Evolutionary conservation across 2,888 invertebrate genomes (phyloP), one percentile per base, ranked within the genome.

Genomic region (Adineta ricciae): DNA sequence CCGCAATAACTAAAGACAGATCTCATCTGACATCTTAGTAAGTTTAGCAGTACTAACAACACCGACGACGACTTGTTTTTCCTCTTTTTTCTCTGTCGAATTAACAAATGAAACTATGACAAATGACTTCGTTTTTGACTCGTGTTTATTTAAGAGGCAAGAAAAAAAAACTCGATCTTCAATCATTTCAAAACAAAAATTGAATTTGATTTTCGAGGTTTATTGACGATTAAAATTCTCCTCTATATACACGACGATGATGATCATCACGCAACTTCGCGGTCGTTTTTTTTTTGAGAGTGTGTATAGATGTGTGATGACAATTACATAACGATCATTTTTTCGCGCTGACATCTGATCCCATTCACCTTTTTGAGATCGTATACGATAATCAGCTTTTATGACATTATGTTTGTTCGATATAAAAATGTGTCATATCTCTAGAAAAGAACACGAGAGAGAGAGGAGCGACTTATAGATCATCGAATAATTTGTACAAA

Each of bases 331-430:
- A 64, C 64, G 64, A 64, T 64, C 27, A 14, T 24, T 64, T 64
- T n/a, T 64, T 64, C 27, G 14, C 64, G 64, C 27, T 32, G 64
- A 32, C 64, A 64, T 64, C 64, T 64, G 64, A 64, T 64, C 64
- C 64, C 27, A 32, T 64, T 64, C 64, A 64, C 64, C 64, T 64
- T 64, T 56, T 46, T 46, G 16, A 64, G 64, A 32, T 64, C 64
- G 14, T 64, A 32, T 64, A 64, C 32, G 64, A 64, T 64, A 64
- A 64, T 64, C 64, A 64, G 64, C 1, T 64, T 64, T 64, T 64
- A 64, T 64, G 64, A 64, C 64, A 64, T 64, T 64, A 64, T 64
- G 27, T 64, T 64, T 64, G 64, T 64, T 64, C 27, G 64, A 64
- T 64, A 27, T 64, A 32, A 27, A 64, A 64, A 64, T 32, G 46